Conservation (phyloP, 2,113 vertebrate species). For the Eurypyga helias region DNA sequence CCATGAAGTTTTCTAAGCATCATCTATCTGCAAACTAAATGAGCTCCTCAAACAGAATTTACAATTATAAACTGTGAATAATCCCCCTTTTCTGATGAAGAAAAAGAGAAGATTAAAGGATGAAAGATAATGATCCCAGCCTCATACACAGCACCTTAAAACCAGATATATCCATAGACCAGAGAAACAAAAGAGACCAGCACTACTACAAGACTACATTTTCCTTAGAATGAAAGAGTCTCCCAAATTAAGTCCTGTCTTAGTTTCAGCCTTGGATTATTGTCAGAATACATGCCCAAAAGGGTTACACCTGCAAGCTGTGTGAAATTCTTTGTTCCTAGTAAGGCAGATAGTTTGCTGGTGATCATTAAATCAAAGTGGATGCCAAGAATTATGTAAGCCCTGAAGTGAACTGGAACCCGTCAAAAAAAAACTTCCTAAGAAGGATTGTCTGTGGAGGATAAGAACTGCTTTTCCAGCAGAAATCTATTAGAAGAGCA, state of each 20-base stretch:
- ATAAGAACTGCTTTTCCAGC: background rate
- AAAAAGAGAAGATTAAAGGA: background rate
- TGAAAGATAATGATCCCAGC: background rate
- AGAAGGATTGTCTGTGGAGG: background rate
- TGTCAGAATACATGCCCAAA: background rate
- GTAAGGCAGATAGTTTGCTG: background rate
- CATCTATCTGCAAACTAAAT: background rate
- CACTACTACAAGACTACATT: fast-evolving
- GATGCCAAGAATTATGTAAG: background rate
- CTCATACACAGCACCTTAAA: background rate
- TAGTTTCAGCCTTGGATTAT: background rate
- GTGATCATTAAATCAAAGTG: background rate
- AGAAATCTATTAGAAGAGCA: background rate
- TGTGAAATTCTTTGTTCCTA: background rate
- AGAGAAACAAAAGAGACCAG: background rate
- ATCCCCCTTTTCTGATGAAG: background rate
- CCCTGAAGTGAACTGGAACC: background rate
- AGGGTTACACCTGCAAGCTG: fast-evolving
- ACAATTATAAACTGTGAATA: background rate
- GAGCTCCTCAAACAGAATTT: background rate
- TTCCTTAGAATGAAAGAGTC: background rate
- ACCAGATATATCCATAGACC: fast-evolving
- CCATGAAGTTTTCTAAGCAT: background rate
- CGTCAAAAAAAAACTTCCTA: background rate
- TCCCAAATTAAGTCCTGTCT: background rate